Evolutionary conservation across 1,140 invertebrate genomes (phyloP), one percentile per base, ranked within the genome.

Genomic region (Zeugodacus cucurbitae): DNA sequence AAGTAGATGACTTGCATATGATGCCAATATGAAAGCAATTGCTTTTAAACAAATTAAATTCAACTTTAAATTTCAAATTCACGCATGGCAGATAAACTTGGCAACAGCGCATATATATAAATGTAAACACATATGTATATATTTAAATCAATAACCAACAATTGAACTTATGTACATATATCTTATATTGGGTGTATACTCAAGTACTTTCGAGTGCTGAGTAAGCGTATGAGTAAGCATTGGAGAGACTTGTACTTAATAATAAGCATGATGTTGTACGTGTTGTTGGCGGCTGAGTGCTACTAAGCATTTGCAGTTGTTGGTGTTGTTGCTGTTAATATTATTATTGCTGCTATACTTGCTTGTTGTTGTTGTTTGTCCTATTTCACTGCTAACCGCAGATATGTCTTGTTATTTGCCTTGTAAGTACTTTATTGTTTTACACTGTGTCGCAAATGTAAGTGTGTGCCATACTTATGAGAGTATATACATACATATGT

Each of bases 391-490:
- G 26, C 22, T 86, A 58, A 57, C 57, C 48, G 86, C 59, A 59
- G 22, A 37, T 59, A 34, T 62, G 54, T 87, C 32, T 32, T 87
- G 85, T n/a, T 87, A 87, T 87, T 87, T 59, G 32, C 34, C 54
- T 44, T 87, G 26, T 87, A 41, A 41, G 32, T 59, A 41, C 59
- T 87, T 64, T 87, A 64, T 87, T 87, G 74, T 82, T 34, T 54
- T 82, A 82, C 41, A 54, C 37, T 26, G 4, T 14, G 17, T 22
- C n/a, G 26, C 74, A 82, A 5, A 11, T 34, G 32, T 34, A 67
- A 14, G 10, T 70, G 64, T 34, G 64, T 10, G 6, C 58, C 14
- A 10, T 54, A n/a, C n/a, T n/a, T n/a, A 3, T 54, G 20, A 54
- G 48, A 54, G 48, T 2, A 54, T 54, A 54, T 17, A 54, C 48